phyloP scores from a whole-genome alignment of 2,113 vertebrate genomes.

The Helogale parvula region DNA sequence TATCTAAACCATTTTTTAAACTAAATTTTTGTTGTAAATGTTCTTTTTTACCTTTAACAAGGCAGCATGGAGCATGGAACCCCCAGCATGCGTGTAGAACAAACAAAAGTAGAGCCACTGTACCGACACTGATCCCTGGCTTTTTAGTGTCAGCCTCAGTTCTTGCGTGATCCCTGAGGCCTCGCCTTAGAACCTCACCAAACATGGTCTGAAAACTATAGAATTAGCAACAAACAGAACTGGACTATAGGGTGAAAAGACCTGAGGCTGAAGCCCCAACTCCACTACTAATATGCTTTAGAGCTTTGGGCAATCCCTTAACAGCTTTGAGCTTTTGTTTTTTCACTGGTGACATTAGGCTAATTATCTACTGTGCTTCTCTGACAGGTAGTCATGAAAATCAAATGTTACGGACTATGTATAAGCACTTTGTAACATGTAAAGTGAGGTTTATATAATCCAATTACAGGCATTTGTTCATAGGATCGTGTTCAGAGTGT shows the following conservation, averaged over 20 bases:
- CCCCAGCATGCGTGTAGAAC: background rate
- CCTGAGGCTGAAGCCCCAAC: background rate
- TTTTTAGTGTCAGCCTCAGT: background rate
- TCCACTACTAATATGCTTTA: background rate
- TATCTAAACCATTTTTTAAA: background rate
- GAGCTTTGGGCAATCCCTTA: background rate
- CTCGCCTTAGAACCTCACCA: background rate
- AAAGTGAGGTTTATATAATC: background rate
- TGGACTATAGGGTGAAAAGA: background rate
- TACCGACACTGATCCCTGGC: background rate
- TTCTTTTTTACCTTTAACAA: background rate
- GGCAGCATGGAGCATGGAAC: background rate
- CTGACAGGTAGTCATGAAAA: constrained; percentile 9
- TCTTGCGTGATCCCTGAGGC: background rate
- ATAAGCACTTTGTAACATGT: constrained; percentile 16
- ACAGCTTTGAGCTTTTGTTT: background rate
- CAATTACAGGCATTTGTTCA: background rate
- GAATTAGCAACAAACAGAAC: background rate
- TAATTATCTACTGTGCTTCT: background rate
- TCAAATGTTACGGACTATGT: background rate
- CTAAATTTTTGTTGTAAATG: constrained; percentile 17
- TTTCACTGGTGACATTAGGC: background rate
- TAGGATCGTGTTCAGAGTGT: background rate
- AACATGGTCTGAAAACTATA: background rate
- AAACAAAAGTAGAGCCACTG: background rate